Evolutionary conservation across 2,888 invertebrate genomes (phyloP), one percentile per base, ranked within the genome.

Genomic region (Lysandra bellargus): DNA sequence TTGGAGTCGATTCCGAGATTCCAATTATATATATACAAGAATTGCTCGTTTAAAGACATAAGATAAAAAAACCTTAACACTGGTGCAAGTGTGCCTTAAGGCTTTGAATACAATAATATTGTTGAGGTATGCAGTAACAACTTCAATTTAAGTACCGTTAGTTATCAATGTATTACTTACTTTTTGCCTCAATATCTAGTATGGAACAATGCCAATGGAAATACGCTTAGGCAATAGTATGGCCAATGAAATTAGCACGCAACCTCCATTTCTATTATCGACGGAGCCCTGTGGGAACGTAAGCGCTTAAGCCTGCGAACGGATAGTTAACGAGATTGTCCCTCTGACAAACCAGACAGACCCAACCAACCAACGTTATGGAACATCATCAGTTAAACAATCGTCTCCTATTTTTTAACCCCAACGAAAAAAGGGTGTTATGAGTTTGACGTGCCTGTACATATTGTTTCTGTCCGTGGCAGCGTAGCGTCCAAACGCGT

Each of bases 251-350:
- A 69, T 69, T 69, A 69, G 33, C 69, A 69, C 69, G 69, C 33
- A 33, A 69, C 69, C 69, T 17, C 69, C 69, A 69, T 69, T 69
- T 69, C 69, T 69, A 69, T 69, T 69, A 69, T 37, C 69, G 69
- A 33, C 69, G 9, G 4, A 69, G 14, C 69, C 33, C 69, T 33
- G 64, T 64, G 69, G 69, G 69, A 33, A 69, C 69, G 14, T 69
- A 69, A 69, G 69, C 69, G 69, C 69, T 69, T 69, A 69, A 69
- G 69, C 69, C 33, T 37, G 33, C 69, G 69, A 37, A 69, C 33
- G 14, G 69, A 69, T 69, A 69, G 69, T 69, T 69, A 69, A 14
- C 69, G 69, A 69, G 69, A 69, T 69, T 69, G 33, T 69, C 14
- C 69, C 69, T 17, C 14, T 37, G 69, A 69, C 37, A 4, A 33